Conservation (phyloP, 64 coral and sea anemone genomes). For the Montipora sp. region DNA sequence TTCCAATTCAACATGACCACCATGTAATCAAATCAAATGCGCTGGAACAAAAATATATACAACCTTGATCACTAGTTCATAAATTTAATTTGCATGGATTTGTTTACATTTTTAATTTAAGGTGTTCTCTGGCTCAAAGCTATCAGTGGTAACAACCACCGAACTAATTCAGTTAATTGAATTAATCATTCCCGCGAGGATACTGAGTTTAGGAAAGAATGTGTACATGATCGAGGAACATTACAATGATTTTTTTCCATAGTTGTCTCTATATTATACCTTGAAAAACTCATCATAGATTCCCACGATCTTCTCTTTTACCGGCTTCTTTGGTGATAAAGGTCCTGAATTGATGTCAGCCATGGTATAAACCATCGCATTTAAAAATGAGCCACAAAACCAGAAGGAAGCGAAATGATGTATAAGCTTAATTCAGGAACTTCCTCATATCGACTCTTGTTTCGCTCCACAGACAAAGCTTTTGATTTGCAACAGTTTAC, state of each 20-base stretch:
- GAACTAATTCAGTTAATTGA: neutral
- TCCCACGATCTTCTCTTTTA: conserved; percentile 95
- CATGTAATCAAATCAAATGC: neutral
- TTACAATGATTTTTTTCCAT: neutral
- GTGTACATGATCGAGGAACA: too few species aligned
- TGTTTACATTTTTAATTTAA: too few species aligned
- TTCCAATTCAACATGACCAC: neutral
- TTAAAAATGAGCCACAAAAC: conserved; percentile 4
- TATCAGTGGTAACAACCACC: neutral
- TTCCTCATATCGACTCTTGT: neutral
- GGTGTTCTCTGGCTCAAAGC: neutral
- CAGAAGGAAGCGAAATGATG: neutral
- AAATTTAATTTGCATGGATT: too few species aligned
- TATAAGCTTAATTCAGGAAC: neutral
- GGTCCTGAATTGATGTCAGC: conserved; percentile 50
- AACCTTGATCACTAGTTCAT: too few species aligned
- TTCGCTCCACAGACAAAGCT: neutral
- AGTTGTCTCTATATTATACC: conserved; percentile 40
- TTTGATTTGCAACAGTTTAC: neutral
- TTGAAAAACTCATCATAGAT: conserved; percentile 96
- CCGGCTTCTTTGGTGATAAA: conserved; percentile 78
- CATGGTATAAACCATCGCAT: conserved; percentile 34
- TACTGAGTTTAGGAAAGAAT: too few species aligned
- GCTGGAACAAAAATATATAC: too few species aligned
- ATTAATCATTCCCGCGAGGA: neutral